A percentile compares a stretch with the other conserved stretches of the same genome.
Evolutionary conservation across 2,113 vertebrate species (phyloP).

Genomic region (Dipodomys spectabilis): DNA sequence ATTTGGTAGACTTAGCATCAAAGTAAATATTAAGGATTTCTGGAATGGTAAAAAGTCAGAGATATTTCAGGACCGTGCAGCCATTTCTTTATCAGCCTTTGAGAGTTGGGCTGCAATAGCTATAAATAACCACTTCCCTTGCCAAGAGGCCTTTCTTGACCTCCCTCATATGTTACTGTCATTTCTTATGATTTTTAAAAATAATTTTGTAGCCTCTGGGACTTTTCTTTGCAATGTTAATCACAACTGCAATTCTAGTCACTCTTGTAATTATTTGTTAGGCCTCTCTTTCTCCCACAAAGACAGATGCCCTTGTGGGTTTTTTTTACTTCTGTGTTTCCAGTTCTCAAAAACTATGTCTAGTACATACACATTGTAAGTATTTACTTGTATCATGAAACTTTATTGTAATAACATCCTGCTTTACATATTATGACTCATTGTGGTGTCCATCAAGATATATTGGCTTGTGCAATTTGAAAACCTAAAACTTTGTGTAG

Average conservation of each 20-base stretch:
- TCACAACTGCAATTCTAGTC: conserved; percentile 2
- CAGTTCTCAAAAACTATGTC: background rate
- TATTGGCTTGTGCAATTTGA: background rate
- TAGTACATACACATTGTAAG: background rate
- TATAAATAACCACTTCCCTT: background rate
- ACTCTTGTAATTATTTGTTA: conserved; percentile 23
- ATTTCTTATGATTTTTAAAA: background rate
- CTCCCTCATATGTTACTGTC: conserved; percentile 20
- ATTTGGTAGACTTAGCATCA: background rate
- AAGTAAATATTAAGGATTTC: background rate
- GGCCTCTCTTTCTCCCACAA: background rate
- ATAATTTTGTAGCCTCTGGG: conserved; percentile 25
- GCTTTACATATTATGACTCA: conserved; percentile 21
- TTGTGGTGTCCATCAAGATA: background rate
- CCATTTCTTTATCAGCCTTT: background rate
- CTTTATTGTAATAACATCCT: background rate
- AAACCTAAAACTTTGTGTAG: conserved; percentile 30
- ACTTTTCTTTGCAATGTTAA: conserved; percentile 27
- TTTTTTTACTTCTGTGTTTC: background rate
- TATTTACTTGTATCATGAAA: background rate
- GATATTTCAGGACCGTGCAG: background rate
- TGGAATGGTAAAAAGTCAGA: background rate
- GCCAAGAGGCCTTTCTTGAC: background rate
- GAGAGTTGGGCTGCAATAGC: conserved; percentile 35
- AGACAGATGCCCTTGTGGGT: background rate